phyloP scores from a whole-genome alignment of 2,888 invertebrate genomes.

The Calephelis perditalis region DNA sequence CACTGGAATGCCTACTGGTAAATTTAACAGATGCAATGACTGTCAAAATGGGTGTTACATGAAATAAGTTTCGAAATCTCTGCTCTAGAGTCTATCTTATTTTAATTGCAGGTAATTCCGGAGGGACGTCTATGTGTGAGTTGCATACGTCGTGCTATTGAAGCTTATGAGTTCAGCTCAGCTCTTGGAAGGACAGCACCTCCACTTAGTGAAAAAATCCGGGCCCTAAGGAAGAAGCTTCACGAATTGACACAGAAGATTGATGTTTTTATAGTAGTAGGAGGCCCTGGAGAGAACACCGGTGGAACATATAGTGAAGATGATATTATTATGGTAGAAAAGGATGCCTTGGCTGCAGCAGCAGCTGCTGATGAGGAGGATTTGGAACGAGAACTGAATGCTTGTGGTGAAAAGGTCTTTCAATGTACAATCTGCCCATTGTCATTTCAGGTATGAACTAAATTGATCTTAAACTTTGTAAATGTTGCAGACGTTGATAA shows the following conservation, averaged over 20 bases:
- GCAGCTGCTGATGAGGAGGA: constrained; percentile 54
- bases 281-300: constrained; percentile 45
- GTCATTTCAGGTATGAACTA: constrained; percentile 47
- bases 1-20: too few species aligned
- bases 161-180: constrained; percentile 56
- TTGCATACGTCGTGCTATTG: constrained; percentile 53
- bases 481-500: too few species aligned
- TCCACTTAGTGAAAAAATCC: constrained; percentile 63
- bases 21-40: too few species aligned
- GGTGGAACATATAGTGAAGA: constrained; percentile 59
- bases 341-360: constrained; percentile 54
- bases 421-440: constrained; percentile 65
- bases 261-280: constrained; percentile 69
- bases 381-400: constrained; percentile 47
- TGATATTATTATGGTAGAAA: constrained; percentile 68
- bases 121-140: constrained; percentile 52
- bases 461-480: too few species aligned
- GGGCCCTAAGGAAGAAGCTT: constrained; percentile 52
- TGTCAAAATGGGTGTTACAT: too few species aligned
- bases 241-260: constrained; percentile 67
- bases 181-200: constrained; percentile 43
- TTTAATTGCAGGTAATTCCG: constrained; percentile 48
- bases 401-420: constrained; percentile 56
- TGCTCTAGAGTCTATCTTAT: neutral
- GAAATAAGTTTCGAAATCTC: too few species aligned